A percentile compares a stretch with the other conserved stretches of the same genome.
Conservation (phyloP, 2,113 vertebrate genomes). For the Acrocephalus kingi region DNA sequence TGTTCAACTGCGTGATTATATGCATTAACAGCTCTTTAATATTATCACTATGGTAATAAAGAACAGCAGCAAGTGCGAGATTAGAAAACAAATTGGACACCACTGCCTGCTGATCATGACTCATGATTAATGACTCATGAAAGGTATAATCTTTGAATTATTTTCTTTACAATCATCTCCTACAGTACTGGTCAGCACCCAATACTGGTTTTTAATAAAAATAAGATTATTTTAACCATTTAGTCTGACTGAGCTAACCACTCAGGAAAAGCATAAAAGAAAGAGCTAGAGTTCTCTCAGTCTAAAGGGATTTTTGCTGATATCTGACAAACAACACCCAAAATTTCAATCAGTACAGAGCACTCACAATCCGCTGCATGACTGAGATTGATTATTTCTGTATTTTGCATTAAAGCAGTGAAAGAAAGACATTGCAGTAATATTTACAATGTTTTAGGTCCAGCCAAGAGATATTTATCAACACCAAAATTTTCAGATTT, state of each 20-base stretch:
- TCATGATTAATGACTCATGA: constrained; percentile 51
- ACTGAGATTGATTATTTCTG: not conserved
- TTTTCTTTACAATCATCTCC: not conserved
- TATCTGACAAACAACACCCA: not conserved
- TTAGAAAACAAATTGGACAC: constrained; percentile 59
- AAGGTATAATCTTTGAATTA: constrained; percentile 22
- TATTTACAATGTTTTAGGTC: fast-evolving
- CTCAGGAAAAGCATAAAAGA: not conserved
- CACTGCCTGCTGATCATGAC: constrained; percentile 48
- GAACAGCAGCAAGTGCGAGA: not conserved
- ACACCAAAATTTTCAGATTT: not conserved
- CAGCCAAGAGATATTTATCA: not conserved
- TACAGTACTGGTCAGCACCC: not conserved
- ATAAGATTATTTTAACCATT: not conserved
- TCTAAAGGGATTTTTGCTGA: constrained; percentile 1
- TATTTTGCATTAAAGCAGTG: not conserved
- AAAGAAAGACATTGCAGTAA: not conserved
- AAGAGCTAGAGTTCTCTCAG: not conserved
- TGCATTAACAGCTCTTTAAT: constrained; percentile 31
- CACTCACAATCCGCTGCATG: not conserved
- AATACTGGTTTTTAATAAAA: not conserved
- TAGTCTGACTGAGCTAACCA: not conserved
- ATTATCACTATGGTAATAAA: constrained; percentile 62
- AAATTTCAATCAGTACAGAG: not conserved
- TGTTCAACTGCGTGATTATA: not conserved